Percentiles rank a stretch among this genome's conserved stretches.
These are phyloP conservation scores for Macroteleia sp. DNA, from an alignment of 2,888 invertebrate genomes.

Conservation along the genomic window DNA sequence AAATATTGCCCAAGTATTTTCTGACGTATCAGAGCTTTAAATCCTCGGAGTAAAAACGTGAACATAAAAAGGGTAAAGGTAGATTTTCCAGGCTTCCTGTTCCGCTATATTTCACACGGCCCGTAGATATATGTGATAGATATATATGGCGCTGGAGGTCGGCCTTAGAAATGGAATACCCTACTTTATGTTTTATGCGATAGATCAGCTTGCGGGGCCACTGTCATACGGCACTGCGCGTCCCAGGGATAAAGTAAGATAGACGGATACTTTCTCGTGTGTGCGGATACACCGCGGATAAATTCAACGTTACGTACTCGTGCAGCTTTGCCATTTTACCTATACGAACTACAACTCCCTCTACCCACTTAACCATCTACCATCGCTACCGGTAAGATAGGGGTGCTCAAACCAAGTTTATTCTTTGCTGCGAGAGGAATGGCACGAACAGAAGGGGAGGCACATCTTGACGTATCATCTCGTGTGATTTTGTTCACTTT, in stretches of 20 bases:
- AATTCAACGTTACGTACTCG: constrained; percentile 81
- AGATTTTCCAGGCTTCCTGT: constrained; percentile 67
- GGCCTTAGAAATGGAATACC: constrained; percentile 83
- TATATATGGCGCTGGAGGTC: constrained; percentile 64
- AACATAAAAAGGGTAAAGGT: constrained; percentile 58
- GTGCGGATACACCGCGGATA: constrained; percentile 79
- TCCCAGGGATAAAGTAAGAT: constrained; percentile 83
- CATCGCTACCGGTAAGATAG: constrained; percentile 52
- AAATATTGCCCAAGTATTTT: constrained; percentile 48
- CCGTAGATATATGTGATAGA: constrained; percentile 65
- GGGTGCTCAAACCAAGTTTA: constrained; percentile 43
- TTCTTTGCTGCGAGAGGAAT: constrained; percentile 31
- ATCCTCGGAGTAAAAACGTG: constrained; percentile 47
- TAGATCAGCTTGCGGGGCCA: constrained; percentile 81
- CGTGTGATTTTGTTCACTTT: constrained; percentile 35
- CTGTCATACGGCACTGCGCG: constrained; percentile 81
- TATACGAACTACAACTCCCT: constrained; percentile 66
- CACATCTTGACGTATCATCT: constrained; percentile 36
- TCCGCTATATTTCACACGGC: constrained; percentile 78
- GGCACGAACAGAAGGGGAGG: background rate
- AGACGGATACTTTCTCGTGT: constrained; percentile 79
- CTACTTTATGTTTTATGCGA: constrained; percentile 84
- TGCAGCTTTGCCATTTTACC: constrained; percentile 79
- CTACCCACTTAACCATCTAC: constrained; percentile 48
- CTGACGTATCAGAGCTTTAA: constrained; percentile 52